Percentiles rank a stretch among this genome's conserved stretches.
Conservation (phyloP, 2,797 vertebrate genomes). For the Epinephelus awoara region DNA sequence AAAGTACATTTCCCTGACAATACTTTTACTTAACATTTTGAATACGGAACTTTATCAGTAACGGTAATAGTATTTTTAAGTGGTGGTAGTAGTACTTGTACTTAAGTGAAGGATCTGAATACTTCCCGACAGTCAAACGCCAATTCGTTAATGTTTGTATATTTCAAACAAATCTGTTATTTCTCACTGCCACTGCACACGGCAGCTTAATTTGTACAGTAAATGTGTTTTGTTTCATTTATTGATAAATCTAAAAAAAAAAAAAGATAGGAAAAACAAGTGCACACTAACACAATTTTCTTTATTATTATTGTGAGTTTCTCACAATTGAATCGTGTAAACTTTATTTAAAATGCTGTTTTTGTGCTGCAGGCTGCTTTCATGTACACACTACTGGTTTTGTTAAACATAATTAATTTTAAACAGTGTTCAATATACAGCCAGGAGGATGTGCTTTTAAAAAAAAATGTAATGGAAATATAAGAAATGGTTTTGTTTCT, state of each 20-base stretch:
- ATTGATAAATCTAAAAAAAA: slow-evolving; percentile 6
- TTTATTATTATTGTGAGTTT: slow-evolving; percentile 12
- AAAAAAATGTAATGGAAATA: background rate
- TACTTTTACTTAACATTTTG: background rate
- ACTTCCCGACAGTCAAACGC: background rate
- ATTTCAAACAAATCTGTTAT: slow-evolving; percentile 3
- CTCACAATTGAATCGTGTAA: slow-evolving; percentile 18
- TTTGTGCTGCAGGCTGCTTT: background rate
- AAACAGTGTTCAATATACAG: background rate
- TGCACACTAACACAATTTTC: too few species aligned
- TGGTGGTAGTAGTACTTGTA: background rate
- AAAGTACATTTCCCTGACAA: background rate
- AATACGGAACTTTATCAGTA: background rate
- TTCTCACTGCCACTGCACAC: slow-evolving; percentile 12
- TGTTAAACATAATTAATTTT: slow-evolving; percentile 2
- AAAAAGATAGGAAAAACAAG: too few species aligned
- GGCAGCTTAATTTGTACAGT: slow-evolving; percentile 27
- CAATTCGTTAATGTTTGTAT: background rate
- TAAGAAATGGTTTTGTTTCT: background rate
- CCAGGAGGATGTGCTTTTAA: background rate
- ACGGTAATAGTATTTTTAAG: background rate
- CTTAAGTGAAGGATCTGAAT: background rate
- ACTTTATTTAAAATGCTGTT: slow-evolving; percentile 41
- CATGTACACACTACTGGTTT: background rate
- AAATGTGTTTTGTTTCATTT: slow-evolving; percentile 35